These are phyloP conservation scores for Neria commutata DNA, from an alignment of 2,888 invertebrate genomes.

Conservation along the genomic window DNA sequence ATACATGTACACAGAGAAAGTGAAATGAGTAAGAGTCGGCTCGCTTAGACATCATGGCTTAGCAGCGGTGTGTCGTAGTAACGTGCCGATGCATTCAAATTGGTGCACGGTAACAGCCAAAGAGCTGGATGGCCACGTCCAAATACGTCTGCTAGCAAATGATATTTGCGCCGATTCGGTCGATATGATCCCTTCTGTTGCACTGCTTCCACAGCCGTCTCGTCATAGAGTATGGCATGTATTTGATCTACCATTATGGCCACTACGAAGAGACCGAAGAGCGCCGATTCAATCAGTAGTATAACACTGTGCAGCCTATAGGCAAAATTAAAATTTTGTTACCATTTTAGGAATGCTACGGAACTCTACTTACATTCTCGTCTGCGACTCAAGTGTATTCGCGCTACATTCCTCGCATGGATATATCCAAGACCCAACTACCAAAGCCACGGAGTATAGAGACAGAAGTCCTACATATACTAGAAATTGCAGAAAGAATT, in stretches of 20 bases:
- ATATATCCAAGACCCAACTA: slow-evolving; percentile 74
- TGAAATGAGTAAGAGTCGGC: background rate
- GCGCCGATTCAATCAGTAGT: slow-evolving; percentile 77
- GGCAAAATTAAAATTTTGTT: background rate
- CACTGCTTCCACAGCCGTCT: slow-evolving; percentile 82
- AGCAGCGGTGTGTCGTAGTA: slow-evolving; percentile 60
- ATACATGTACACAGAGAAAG: background rate
- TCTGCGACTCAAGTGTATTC: slow-evolving; percentile 72
- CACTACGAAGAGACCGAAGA: slow-evolving; percentile 87
- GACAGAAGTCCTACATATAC: slow-evolving; percentile 76
- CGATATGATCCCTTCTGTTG: slow-evolving; percentile 72
- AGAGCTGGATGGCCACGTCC: slow-evolving; percentile 74
- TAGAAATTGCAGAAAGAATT: slow-evolving; percentile 88
- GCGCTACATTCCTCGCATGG: slow-evolving; percentile 72
- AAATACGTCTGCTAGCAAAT: slow-evolving; percentile 77
- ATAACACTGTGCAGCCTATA: slow-evolving; percentile 82
- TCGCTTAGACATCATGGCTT: slow-evolving; percentile 60
- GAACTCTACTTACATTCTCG: slow-evolving; percentile 75
- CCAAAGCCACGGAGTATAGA: slow-evolving; percentile 72
- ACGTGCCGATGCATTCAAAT: slow-evolving; percentile 59
- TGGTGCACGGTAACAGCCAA: slow-evolving; percentile 76
- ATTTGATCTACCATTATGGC: slow-evolving; percentile 87
- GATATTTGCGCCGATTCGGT: slow-evolving; percentile 69
- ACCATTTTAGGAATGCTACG: background rate
- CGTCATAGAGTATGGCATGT: slow-evolving; percentile 82